Base-by-base conservation (phyloP, 2,797 vertebrate genomes). In the Vultur gryphus region DNA sequence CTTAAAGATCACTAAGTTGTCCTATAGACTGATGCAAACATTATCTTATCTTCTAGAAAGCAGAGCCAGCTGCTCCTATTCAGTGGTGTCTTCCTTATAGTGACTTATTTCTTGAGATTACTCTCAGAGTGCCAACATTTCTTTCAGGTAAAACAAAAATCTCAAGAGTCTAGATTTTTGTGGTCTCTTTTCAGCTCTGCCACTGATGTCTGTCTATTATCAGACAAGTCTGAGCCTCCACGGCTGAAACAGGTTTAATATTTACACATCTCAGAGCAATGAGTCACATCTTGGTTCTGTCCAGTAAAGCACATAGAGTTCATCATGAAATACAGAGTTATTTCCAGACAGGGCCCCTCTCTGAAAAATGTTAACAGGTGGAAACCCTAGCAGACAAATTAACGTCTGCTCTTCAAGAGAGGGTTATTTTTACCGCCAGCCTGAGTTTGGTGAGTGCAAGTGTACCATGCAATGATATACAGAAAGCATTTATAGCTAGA, bases 291-390 rank as follows among this genome's bases (percentile, higher is more conserved):
- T 85, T 89, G 33, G 52, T 95, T 90, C 72, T 88, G 66, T 90
- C 87, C 75, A 49, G 73, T 69, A 81, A 89, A 90, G 84, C 52
- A 89, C 75, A 79, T 16, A 48, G 84, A 92, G 92, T 88, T 75
- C 87, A 66, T 73, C 6, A 24, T 54, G 59, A 95, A 97, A 96
- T 76, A 80, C 52, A 64, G 88, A 91, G 95, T 94, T 90, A 92
- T 89, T 96, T 96, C 92, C 94, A 95, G 93, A 57, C 83, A 87
- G 86, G 88, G 81, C 46, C 65, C 55, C 73, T 76, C 88, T 90
- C 95, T 96, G 92, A 96, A 96, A 95, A 96, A 95, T 95, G 78
- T 91, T 95, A 96, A 95, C 96, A 97, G 95, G 95, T 97, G 96
- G 95, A 95, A 96, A 84, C 48, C 62, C 91, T 89, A 87, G 86